Base-by-base conservation (phyloP, 1,140 invertebrate species). In the Lanistes nyassanus region DNA sequence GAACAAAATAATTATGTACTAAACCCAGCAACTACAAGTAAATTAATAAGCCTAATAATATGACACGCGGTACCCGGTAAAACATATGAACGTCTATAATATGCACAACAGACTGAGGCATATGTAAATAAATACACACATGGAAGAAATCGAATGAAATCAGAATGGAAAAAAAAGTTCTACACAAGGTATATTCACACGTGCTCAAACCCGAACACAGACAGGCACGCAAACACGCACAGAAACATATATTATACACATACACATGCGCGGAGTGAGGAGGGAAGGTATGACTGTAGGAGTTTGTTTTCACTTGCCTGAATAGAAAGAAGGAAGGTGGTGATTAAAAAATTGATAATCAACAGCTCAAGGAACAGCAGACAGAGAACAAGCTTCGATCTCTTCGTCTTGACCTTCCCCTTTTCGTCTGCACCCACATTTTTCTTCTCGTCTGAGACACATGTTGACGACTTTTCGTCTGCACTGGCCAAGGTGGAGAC, bases 281-380 rank as follows among this genome's bases (percentile, higher is more conserved):
- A n/a, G n/a, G n/a, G n/a, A 62, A 62, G 13, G 26, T 31, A n/a
- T 16, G 36, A 64, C n/a, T 23, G 42, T 7, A 29, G 0, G 1
- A 31, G 13, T 56, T 11, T 9, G 37, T 39, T 5, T 26, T 26
- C 19, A 58, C 68, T 58, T 11, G 56, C 68, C 68, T 72, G 94
- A 58, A 97, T 92, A 74, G 94, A 94, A 11, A 94, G 93, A 67
- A 97, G 90, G 64, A 94, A 91, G 62, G 94, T 95, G 6, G 56
- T 72, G 56, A 60, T 60, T 29, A 72, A 55, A 34, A 72, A 72
- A 36, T 72, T 72, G 34, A 72, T 42, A 3, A 72, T n/a, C 0
- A 72, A 31, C 13, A 72, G 34, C 69, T 72, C 53, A n/a, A n/a
- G 13, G 53, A 72, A 37, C 69, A 72, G 69, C 13, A 72, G n/a